A percentile compares a stretch with the other conserved stretches of the same genome.
These are phyloP conservation scores for Haliclona indistincta DNA, from an alignment of 37 sponge, comb jelly and placozoan genomes.

Conservation along the genomic window DNA sequence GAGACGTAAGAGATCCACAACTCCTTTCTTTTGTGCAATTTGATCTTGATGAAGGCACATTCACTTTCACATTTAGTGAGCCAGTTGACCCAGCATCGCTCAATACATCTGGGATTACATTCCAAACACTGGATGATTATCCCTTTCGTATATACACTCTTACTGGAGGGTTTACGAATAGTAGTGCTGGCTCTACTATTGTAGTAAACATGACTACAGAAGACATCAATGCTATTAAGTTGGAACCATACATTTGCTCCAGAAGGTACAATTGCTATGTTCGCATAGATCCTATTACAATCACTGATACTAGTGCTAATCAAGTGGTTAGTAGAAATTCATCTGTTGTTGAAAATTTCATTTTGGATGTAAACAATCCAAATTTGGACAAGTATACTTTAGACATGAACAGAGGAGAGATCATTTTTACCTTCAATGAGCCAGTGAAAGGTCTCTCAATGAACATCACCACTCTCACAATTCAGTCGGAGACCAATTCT, in stretches of 20 bases:
- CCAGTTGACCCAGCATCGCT: conserved; percentile 62
- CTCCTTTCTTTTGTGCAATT: conserved; percentile 61
- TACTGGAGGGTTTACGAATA: conserved; percentile 31
- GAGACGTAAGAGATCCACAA: conserved; percentile 51
- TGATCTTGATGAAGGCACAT: conserved; percentile 55
- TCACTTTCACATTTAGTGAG: conserved; percentile 74
- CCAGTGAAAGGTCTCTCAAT: conserved; percentile 59
- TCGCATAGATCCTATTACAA: conserved; percentile 25
- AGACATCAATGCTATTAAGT: conserved; percentile 58
- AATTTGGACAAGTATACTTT: conserved; percentile 58
- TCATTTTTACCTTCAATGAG: conserved; percentile 78
- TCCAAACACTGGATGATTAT: conserved; percentile 57
- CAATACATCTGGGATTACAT: conserved; percentile 36
- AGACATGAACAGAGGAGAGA: conserved; percentile 67
- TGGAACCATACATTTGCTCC: conserved; percentile 60
- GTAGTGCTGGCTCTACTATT: conserved; percentile 24
- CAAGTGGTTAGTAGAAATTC: conserved; percentile 14
- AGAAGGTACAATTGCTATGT: conserved; percentile 78
- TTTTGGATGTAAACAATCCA: conserved; percentile 60
- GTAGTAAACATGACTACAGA: conserved; percentile 38
- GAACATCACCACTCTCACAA: conserved; percentile 26
- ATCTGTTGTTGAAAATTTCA: conserved; percentile 41
- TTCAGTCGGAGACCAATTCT: conserved; percentile 46
- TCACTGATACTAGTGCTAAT: conserved; percentile 55
- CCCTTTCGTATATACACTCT: conserved; percentile 45